A percentile compares a stretch with the other conserved stretches of the same genome.
Evolutionary conservation across 2,888 invertebrate genomes (phyloP).

Genomic region (Lordiphosa andalusiaca): DNA sequence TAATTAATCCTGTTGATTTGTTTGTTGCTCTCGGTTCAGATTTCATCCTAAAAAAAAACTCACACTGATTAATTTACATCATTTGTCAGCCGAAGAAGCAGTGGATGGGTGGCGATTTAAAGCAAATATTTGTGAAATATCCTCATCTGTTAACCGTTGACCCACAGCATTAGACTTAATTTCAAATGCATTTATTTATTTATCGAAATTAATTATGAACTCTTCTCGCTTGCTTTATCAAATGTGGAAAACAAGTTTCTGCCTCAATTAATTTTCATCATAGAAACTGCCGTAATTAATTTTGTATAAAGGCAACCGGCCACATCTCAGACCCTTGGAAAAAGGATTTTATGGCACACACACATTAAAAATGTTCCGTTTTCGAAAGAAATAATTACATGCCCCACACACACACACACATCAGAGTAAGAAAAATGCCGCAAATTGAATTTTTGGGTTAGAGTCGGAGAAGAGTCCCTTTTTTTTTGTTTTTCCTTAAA

Average conservation of each 20-base stretch:
- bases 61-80: constrained; percentile 48
- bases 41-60: constrained; percentile 45
- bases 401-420: constrained; percentile 13
- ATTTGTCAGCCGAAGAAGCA: constrained; percentile 43
- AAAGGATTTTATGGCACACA: constrained; percentile 27
- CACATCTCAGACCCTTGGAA: constrained; percentile 20
- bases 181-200: constrained; percentile 37
- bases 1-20: constrained; percentile 53
- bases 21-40: constrained; percentile 39
- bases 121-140: background rate
- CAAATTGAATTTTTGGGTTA: constrained; percentile 65
- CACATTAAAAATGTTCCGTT: constrained; percentile 40
- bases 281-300: constrained; percentile 61
- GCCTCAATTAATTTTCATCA: constrained; percentile 65
- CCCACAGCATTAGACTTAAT: constrained; percentile 32
- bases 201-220: constrained; percentile 54
- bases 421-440: constrained; percentile 21
- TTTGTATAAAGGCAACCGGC: constrained; percentile 32
- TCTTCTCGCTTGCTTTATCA: constrained; percentile 33
- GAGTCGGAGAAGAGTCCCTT: constrained; percentile 13
- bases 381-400: constrained; percentile 48
- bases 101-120: constrained; percentile 7
- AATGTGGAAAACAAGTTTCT: constrained; percentile 39
- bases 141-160: constrained; percentile 1
- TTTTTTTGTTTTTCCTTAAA: constrained; percentile 29